Base-by-base conservation (phyloP, 2,797 vertebrate species). In the Antennarius maculatus region DNA sequence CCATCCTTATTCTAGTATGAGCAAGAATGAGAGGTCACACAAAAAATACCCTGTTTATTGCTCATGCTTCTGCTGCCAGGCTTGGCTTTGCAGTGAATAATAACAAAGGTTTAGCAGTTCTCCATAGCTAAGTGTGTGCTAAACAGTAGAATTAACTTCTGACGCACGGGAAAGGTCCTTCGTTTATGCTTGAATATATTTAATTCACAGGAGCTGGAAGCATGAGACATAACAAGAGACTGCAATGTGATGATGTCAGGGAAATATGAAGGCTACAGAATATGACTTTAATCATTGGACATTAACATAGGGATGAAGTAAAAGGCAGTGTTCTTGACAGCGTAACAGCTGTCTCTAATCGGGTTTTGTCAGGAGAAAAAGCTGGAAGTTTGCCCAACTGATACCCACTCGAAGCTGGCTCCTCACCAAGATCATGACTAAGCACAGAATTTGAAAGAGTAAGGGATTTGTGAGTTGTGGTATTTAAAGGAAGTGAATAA, bases 11-110 rank as follows among this genome's bases (percentile, higher is more conserved):
- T 74, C 42, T 13, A 37, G 51, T 80, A 60, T 31, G 34, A 64
- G 46, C 45, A 71, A 67, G 78, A 69, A 69, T 16, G 31, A 60
- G 47, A 74, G 48, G 43, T 81, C 53, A 50, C 70, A 54, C 34
- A 42, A 66, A 54, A 51, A 69, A 70, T 76, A 50, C 49, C 53
- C 76, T 74, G 69, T 77, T 54, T 79, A 84, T 71, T 74, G 76
- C 29, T 76, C 48, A 75, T 84, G 82, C 70, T 85, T 76, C 59
- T 53, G 42, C 61, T 79, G 67, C 74, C 77, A 76, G 52, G 49
- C 55, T 81, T 87, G 77, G 81, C 68, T 69, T 43, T 60, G 67
- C 50, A 85, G 79, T 64, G 83, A 72, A 71, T 66, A 79, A 77
- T 63, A 69, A 29, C 54, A 68, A 58, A 65, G 63, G 82, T 85